Base-by-base conservation (phyloP, 1,140 invertebrate genomes). In the Polyergus mexicanus region DNA sequence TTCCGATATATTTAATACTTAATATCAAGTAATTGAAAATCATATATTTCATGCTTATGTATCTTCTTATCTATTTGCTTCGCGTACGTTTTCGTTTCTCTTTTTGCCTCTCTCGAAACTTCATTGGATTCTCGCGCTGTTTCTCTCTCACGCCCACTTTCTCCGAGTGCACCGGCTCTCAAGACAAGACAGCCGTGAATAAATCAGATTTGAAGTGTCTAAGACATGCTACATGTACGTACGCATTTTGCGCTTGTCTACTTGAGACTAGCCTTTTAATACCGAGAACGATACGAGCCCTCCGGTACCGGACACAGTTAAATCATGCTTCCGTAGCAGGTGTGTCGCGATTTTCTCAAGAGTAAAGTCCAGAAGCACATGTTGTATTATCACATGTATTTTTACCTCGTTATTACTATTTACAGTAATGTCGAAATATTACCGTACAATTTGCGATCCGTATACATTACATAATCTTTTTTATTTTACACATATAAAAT, bases 171-270 rank as follows among this genome's bases (percentile, higher is more conserved):
- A 75, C 74, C 28, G 35, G 51, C 81, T 72, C 47, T 86, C 60
- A 74, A 74, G 76, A 74, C 66, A 84, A 84, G 85, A 68, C 78
- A 58, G 89, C 80, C 80, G 87, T 63, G 85, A 87, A 86, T 91
- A 91, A 91, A 90, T 91, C 87, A 91, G 88, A 89, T 90, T 91
- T 89, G 84, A 91, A 91, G 85, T 83, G 68, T 68, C 68, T 83
- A 83, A 51, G 78, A 83, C 78, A 56, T 83, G 68, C 51, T 83
- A 83, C 68, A 51, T 60, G 56, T 66, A 63, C 80, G 72, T 80
- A 87, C 76, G 86, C 84, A 60, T 85, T 80, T 74, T 76, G 60
- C 80, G 51, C 81, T 77, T 83, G 80, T 75, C 85, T 74, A 76
- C 74, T 78, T 35, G 58, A 54, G 74, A 32, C 83, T 16, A 10